Evolutionary conservation across 2,113 vertebrate genomes (phyloP).

Genomic region (Arenaria interpres): DNA sequence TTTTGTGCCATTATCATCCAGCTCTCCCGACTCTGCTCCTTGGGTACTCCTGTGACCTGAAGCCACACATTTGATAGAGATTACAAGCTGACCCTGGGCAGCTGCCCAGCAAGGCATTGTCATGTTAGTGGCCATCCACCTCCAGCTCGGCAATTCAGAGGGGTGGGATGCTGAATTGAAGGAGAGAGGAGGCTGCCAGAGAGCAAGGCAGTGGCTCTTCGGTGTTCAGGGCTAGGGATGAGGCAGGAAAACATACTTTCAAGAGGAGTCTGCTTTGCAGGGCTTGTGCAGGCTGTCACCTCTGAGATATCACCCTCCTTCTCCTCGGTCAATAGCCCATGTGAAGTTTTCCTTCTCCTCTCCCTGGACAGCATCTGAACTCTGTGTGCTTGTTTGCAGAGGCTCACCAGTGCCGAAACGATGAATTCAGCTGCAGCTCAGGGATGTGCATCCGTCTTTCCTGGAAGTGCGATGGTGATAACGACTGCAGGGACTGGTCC

Average conservation of each 20-base stretch:
- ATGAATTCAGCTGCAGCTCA: slow-evolving; percentile 91
- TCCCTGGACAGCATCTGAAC: background rate
- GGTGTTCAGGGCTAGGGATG: background rate
- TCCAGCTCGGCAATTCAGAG: background rate
- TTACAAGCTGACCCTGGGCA: background rate
- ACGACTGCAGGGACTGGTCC: slow-evolving; percentile 97
- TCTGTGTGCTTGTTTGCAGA: slow-evolving; percentile 69
- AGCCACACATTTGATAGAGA: background rate
- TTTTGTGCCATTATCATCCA: rapidly evolving
- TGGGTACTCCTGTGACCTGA: background rate
- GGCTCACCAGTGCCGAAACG: slow-evolving; percentile 86
- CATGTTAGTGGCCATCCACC: background rate
- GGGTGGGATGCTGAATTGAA: background rate
- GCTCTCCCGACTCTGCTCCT: background rate
- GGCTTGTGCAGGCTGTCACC: background rate
- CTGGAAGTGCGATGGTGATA: slow-evolving; percentile 97
- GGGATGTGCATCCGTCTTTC: slow-evolving; percentile 93
- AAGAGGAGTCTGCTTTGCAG: background rate
- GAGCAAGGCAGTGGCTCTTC: background rate
- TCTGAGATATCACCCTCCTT: background rate
- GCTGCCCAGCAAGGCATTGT: background rate
- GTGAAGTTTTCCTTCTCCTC: background rate
- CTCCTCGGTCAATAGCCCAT: background rate
- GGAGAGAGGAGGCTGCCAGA: background rate
- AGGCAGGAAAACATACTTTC: background rate